Conservation (phyloP, 23 tunicate species). For the Ciona savignyi region DNA sequence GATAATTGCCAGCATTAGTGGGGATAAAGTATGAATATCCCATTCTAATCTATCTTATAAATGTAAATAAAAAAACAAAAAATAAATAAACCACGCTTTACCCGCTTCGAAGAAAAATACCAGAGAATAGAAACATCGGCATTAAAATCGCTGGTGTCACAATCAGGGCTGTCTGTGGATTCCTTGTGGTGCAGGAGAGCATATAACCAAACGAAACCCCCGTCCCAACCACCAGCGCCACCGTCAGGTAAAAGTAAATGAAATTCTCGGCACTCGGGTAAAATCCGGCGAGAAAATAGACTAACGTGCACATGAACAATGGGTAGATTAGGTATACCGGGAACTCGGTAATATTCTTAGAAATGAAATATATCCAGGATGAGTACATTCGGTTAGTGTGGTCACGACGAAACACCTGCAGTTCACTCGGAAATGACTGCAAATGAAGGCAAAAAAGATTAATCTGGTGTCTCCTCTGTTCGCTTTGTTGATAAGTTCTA, state of each 20-base stretch:
- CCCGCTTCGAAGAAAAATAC: conserved; percentile 60
- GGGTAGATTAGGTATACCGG: conserved; percentile 61
- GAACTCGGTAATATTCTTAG: conserved; percentile 63
- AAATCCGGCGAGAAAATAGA: conserved; percentile 64
- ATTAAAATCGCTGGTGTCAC: conserved; percentile 74
- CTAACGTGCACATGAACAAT: conserved; percentile 28
- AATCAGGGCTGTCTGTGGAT: conserved; percentile 46
- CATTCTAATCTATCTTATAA: too few relatives aligned
- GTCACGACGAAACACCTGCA: conserved; percentile 74
- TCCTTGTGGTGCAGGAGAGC: conserved; percentile 66
- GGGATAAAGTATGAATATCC: too few relatives aligned
- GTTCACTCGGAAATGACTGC: conserved; percentile 66
- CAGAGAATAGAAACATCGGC: conserved; percentile 76
- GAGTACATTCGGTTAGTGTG: conserved; percentile 79
- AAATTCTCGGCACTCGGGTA: conserved; percentile 61
- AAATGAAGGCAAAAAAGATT: not conserved
- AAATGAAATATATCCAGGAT: conserved; percentile 41
- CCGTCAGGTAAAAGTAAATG: conserved; percentile 39
- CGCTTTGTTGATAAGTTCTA: too few relatives aligned
- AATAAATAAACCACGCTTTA: too few relatives aligned
- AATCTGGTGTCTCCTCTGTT: too few relatives aligned
- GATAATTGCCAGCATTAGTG: too few relatives aligned
- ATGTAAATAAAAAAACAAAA: too few relatives aligned
- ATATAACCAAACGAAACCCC: conserved; percentile 78
- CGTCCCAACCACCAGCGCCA: conserved; percentile 42